Evolutionary conservation across 1,140 invertebrate genomes (phyloP).

Genomic region (Ditylenchus dipsaci): DNA sequence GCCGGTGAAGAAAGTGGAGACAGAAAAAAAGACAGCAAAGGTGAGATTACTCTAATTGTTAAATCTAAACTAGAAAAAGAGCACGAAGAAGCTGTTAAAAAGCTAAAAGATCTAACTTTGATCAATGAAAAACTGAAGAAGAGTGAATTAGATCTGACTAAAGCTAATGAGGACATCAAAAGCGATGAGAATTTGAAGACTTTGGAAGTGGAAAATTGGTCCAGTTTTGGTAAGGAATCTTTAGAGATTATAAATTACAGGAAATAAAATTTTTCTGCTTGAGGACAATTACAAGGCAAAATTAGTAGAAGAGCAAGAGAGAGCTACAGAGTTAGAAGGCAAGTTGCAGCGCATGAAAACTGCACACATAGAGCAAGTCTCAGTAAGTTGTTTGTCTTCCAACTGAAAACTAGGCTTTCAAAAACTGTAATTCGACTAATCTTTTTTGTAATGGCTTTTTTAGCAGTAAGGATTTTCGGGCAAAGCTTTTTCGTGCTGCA

Average conservation of each 20-base stretch:
- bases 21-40: no score
- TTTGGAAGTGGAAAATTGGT: conserved; percentile 34
- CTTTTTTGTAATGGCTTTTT: no score
- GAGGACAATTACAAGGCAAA: conserved; percentile 31
- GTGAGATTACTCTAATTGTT: no score
- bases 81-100: conserved; percentile 4
- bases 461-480: no score
- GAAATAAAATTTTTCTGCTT: conserved; percentile 27
- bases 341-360: conserved; percentile 31
- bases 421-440: no score
- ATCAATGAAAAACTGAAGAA: conserved; percentile 23
- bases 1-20: no score
- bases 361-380: conserved; percentile 34
- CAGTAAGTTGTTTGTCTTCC: conserved; percentile 13
- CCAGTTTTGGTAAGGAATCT: no score
- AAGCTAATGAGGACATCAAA: conserved; percentile 28
- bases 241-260: no score
- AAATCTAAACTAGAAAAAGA: no score
- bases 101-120: conserved; percentile 11
- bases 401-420: no score
- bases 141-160: conserved; percentile 9
- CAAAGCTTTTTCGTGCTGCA: no score
- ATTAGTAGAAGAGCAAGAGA: conserved; percentile 20
- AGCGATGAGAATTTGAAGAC: conserved; percentile 34
- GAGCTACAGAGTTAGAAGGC: conserved; percentile 18